Evolutionary conservation across 2,113 vertebrate genomes (phyloP), one percentile per base, ranked within the genome.

Genomic region (Callocephalon fimbriatum): DNA sequence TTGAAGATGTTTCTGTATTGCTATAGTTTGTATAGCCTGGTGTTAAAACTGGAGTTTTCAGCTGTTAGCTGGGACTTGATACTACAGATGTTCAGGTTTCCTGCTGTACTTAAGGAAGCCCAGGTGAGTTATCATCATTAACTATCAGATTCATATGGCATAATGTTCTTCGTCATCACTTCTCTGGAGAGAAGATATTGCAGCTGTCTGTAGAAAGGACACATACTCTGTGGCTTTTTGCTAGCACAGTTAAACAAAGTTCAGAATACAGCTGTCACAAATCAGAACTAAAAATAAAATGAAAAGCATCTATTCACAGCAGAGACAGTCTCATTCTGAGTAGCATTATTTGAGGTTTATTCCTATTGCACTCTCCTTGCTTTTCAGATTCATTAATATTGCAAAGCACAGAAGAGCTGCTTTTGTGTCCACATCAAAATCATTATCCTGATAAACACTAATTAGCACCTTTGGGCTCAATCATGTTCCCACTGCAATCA

Each of bases 381-480:
- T 63, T 89, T 93, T 88, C 71, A 90, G 19, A 70, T 88, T 85
- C 51, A 87, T 94, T 94, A 90, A 74, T 66, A 85, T 37, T 94
- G 89, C 35, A 95, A 96, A 94, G 38, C 21, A 62, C 40, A 93
- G 56, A 89, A 91, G 37, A 68, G 32, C 25, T 58, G 44, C 66
- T 85, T 96, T 96, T 91, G 73, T 78, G 89, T 95, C 93, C 81
- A 82, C 84, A 93, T 94, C 77, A 95, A 89, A 94, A 87, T 86
- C 56, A 65, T 91, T 91, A 94, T 82, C 65, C 68, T 53, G 78
- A 48, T 90, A 90, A 96, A 48, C 61, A 76, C 70, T 95, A 95
- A 96, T 95, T 96, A 96, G 25, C 77, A 93, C 87, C 84, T 95
- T 95, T 96, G 89, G 84, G 80, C 37, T 95, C 87, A 94, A 47